Conservation (phyloP, 2,888 invertebrate genomes). For the Ochropacha duplaris region DNA sequence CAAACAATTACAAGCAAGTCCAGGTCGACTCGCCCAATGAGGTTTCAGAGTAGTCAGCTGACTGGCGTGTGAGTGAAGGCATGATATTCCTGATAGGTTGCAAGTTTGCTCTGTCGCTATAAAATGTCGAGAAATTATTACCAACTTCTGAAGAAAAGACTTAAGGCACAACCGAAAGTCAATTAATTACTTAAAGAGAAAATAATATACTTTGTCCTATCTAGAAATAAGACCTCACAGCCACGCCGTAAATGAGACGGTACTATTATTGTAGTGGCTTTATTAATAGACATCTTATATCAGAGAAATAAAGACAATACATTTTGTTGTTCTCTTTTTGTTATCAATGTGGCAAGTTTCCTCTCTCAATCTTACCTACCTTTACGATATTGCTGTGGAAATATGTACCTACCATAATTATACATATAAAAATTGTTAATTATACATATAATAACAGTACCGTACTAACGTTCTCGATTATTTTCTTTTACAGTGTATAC, state of each 20-base stretch:
- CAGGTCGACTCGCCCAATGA: slow-evolving; percentile 84
- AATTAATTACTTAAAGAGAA: too few species aligned
- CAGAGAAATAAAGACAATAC: not conserved
- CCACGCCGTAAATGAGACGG: too few species aligned
- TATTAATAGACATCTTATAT: not conserved
- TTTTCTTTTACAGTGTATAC: too few species aligned
- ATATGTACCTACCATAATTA: too few species aligned
- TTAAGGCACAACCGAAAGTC: too few species aligned
- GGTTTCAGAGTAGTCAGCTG: slow-evolving; percentile 86
- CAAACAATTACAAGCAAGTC: slow-evolving; percentile 86
- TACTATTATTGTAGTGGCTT: too few species aligned
- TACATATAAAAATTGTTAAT: too few species aligned
- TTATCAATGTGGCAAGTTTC: not conserved
- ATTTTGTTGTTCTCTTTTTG: not conserved
- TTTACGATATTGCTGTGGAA: not conserved
- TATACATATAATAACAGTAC: too few species aligned
- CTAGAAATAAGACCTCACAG: too few species aligned
- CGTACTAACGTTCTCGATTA: too few species aligned
- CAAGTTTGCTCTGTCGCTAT: slow-evolving; percentile 80
- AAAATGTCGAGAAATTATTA: slow-evolving; percentile 18
- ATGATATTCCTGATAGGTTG: slow-evolving; percentile 85
- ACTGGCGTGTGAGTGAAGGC: slow-evolving; percentile 84
- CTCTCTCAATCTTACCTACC: not conserved
- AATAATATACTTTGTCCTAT: too few species aligned
- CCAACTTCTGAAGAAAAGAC: not conserved